phyloP scores from a whole-genome alignment of 2,888 invertebrate genomes.

The Lapara coniferarum region DNA sequence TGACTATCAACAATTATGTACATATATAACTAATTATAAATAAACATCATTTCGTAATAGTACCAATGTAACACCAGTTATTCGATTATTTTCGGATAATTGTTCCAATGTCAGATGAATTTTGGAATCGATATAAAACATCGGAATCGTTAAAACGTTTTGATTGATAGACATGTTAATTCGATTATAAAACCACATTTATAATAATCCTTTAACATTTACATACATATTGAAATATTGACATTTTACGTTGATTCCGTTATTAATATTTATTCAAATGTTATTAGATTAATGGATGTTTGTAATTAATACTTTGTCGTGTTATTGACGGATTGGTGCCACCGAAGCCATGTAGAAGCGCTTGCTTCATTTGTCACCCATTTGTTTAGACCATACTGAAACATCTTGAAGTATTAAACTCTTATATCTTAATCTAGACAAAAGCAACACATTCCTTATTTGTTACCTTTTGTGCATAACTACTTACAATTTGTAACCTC shows the following conservation, averaged over 20 bases:
- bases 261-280: slow-evolving; percentile 39
- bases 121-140: slow-evolving; percentile 27
- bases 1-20: slow-evolving; percentile 36
- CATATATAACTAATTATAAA: slow-evolving; percentile 48
- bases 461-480: too few species aligned
- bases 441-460: too few species aligned
- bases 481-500: too few species aligned
- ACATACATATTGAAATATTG: slow-evolving; percentile 43
- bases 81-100: slow-evolving; percentile 43
- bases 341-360: neutral
- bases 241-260: slow-evolving; percentile 41
- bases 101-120: slow-evolving; percentile 42
- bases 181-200: slow-evolving; percentile 40
- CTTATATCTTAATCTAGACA: neutral
- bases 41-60: slow-evolving; percentile 49
- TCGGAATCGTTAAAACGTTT: slow-evolving; percentile 27
- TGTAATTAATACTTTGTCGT: slow-evolving; percentile 30
- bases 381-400: neutral
- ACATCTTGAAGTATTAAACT: neutral
- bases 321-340: slow-evolving; percentile 21
- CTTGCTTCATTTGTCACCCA: neutral
- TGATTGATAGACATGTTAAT: slow-evolving; percentile 37
- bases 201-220: slow-evolving; percentile 44
- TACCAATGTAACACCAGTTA: slow-evolving; percentile 42
- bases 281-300: slow-evolving; percentile 30